Base-by-base conservation (phyloP, 1,140 invertebrate species). In the Tribolium madens region DNA sequence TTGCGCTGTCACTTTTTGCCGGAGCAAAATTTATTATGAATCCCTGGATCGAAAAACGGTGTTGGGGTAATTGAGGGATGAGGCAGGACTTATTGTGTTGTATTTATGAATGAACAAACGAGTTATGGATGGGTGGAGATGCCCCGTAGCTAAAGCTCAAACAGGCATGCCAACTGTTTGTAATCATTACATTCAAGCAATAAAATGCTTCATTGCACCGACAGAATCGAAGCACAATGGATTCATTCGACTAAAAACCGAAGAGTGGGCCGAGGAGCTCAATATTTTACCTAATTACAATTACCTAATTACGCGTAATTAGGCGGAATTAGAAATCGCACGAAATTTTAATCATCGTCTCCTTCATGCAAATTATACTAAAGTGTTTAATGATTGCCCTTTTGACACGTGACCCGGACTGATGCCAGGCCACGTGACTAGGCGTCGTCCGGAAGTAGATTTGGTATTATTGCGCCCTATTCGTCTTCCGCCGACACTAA, bases 141-240 rank as follows among this genome's bases (percentile, higher is more conserved):
- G 71, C 79, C 79, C 79, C 69, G 75, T 81, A 68, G 79, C 78
- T 77, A 80, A 80, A 79, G 74, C 75, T 75, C 75, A 74, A 72
- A 74, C 72, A 74, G 50, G 74, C 73, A 77, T 79, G 79, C 79
- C 78, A 81, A 78, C 77, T 75, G 76, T 81, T 81, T 79, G 79
- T 79, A 78, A 79, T 81, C 78, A 77, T 81, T 77, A 73, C 76
- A 81, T 72, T 76, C 76, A 76, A 64, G 57, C 75, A 79, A 81
- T 81, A 81, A 79, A 81, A 81, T 71, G 78, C 78, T 76, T 76
- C 71, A 78, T 47, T 81, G 77, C 74, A 76, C 73, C 36, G 46
- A 47, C 47, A 47, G 18, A 71, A 71, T 33, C 15, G 47, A 42
- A 64, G 26, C 57, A 64, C 57, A 64, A 64, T 64, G 57, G 57